Conservation (phyloP, 2,888 invertebrate genomes). For the Ichneumon xanthorius region DNA sequence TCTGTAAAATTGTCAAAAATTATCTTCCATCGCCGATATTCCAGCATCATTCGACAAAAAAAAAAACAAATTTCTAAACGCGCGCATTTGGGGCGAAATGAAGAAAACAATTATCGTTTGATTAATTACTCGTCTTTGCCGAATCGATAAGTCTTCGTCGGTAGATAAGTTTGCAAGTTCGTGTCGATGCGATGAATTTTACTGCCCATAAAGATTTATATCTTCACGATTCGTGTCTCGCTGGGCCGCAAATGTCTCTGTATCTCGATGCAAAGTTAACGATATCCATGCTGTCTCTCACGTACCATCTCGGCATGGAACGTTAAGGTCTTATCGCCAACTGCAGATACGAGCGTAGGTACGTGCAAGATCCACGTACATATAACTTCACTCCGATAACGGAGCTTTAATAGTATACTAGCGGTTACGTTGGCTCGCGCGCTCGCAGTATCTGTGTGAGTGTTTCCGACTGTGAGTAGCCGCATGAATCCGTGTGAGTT, state of each 20-base stretch:
- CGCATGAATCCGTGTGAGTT: no score
- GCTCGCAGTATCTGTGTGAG: no score
- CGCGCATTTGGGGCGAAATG: no score
- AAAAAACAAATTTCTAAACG: background rate
- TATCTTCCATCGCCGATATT: background rate
- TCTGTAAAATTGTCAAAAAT: conserved; percentile 63
- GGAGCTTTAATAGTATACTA: background rate
- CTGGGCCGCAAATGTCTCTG: background rate
- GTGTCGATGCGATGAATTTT: background rate
- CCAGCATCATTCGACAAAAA: background rate
- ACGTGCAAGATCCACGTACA: conserved; percentile 4
- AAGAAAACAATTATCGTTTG: background rate
- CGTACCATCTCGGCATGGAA: conserved; percentile 27
- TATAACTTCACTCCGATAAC: background rate
- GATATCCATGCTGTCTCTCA: conserved; percentile 4
- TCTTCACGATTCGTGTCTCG: background rate
- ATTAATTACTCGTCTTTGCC: background rate
- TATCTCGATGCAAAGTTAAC: background rate
- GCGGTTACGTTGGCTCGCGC: no score
- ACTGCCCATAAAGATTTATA: background rate
- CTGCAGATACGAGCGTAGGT: conserved; percentile 1
- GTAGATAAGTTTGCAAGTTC: background rate
- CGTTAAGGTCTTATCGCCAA: conserved; percentile 45
- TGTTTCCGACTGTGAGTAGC: no score
- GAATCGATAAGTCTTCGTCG: background rate